A percentile compares a stretch with the other conserved stretches of the same genome.
Evolutionary conservation across 2,113 vertebrate genomes (phyloP).

Genomic region (Apus apus): DNA sequence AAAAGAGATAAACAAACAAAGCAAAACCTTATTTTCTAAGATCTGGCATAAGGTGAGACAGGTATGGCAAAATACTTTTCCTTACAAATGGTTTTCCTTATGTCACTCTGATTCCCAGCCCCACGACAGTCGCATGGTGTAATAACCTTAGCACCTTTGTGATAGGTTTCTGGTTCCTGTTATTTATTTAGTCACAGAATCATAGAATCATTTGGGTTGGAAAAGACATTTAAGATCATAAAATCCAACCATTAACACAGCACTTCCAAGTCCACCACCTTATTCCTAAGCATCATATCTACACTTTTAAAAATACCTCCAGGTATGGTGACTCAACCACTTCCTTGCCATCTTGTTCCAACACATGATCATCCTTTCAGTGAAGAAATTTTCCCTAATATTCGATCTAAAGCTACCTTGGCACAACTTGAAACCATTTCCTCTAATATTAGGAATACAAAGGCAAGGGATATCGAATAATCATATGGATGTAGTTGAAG

Average conservation of each 20-base stretch:
- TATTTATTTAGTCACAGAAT: background rate
- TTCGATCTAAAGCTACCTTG: background rate
- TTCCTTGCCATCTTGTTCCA: background rate
- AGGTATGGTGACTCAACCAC: too few relatives aligned
- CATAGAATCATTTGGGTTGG: background rate
- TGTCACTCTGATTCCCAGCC: background rate
- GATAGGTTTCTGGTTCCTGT: background rate
- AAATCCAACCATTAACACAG: background rate
- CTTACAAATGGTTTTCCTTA: background rate
- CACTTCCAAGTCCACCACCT: background rate
- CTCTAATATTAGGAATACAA: background rate
- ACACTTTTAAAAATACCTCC: background rate
- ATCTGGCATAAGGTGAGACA: background rate
- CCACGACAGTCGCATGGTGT: background rate
- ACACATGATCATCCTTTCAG: background rate
- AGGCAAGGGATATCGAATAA: background rate
- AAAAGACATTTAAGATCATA: background rate
- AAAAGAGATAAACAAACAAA: background rate
- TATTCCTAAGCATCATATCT: too few relatives aligned
- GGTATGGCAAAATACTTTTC: background rate
- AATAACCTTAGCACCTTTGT: background rate
- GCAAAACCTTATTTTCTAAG: background rate
- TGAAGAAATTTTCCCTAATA: background rate
- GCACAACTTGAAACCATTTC: background rate
- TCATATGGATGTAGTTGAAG: background rate